Base-by-base conservation (phyloP, 2,888 invertebrate species). In the Ophion obscuratus region DNA sequence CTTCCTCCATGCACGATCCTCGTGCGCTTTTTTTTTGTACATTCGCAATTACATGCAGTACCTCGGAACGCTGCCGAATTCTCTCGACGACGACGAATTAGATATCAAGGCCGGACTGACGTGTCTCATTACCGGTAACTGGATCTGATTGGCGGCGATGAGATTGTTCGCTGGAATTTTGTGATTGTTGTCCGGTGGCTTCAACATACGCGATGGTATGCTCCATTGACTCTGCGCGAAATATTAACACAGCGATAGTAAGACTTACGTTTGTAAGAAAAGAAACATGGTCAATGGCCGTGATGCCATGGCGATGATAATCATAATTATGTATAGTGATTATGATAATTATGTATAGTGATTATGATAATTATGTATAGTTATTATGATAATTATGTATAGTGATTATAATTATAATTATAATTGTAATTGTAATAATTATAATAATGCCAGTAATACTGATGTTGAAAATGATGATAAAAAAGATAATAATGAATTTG, bases 121-220 rank as follows among this genome's bases (percentile, higher is more conserved):
- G 40, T 92, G 91, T 61, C 92, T 92, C 47, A 91, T 89, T 10
- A 78, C 64, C 0, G 85, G 82, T 44, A 85, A 61, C n/a, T 85
- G 85, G 57, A 76, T 78, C 53, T 88, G 85, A 67, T 74, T 93
- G 68, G 91, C 91, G 36, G 92, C 90, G 74, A 92, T 90, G n/a
- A 94, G 90, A 89, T 94, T 94, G 86, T 94, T 94, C 20, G 93
- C 91, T 83, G 94, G 87, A 83, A 93, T 91, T 89, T 93, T 94
- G 95, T 95, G 95, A 90, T 91, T 91, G 89, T 95, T 95, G 91
- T 96, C 96, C 57, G 97, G 96, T 20, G 96, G 96, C 90, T 96
- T 97, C 74, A 97, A 93, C 79, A 97, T 94, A 10, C 96, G 96
- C 14, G 93, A 93, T 83, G 96, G 96, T 90, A 96, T 95, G 89